phyloP scores from a whole-genome alignment of 2,888 invertebrate species.

The Drosophila falleni region DNA sequence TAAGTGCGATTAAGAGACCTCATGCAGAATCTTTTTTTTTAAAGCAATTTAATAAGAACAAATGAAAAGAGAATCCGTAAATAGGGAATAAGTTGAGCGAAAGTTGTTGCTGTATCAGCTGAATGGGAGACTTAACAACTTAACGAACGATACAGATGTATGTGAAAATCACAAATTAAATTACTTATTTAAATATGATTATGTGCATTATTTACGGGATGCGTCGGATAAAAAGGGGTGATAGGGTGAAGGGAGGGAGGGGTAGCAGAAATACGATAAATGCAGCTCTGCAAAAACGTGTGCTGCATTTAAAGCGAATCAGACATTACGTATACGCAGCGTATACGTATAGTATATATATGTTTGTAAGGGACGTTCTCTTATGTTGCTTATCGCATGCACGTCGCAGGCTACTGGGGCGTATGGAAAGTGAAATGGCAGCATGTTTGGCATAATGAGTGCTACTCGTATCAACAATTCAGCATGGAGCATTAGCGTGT shows the following conservation, averaged over 20 bases:
- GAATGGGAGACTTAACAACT: slow-evolving; percentile 45
- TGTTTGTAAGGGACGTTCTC: slow-evolving; percentile 58
- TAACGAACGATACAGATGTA: slow-evolving; percentile 52
- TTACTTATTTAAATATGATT: slow-evolving; percentile 80
- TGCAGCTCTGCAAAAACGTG: slow-evolving; percentile 74
- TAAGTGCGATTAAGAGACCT: background rate
- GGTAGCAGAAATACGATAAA: slow-evolving; percentile 53
- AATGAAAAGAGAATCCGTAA: background rate
- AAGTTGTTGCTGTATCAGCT: background rate
- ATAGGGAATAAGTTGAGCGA: background rate
- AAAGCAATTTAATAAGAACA: background rate
- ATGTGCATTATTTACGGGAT: slow-evolving; percentile 75
- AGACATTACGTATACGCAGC: slow-evolving; percentile 72
- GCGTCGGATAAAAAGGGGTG: slow-evolving; percentile 5
- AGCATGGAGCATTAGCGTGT: slow-evolving; percentile 55
- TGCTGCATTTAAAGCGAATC: slow-evolving; percentile 62
- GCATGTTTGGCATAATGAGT: slow-evolving; percentile 76
- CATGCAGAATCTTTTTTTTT: background rate
- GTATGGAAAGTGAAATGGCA: slow-evolving; percentile 55
- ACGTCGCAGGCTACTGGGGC: slow-evolving; percentile 71
- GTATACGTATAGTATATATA: slow-evolving; percentile 49
- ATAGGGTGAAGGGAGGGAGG: slow-evolving; percentile 6
- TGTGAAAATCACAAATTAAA: slow-evolving; percentile 79
- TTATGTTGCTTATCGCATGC: slow-evolving; percentile 67
- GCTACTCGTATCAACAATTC: slow-evolving; percentile 41